phyloP scores from a whole-genome alignment of 2,113 vertebrate species.

The Ramphastos sulfuratus region DNA sequence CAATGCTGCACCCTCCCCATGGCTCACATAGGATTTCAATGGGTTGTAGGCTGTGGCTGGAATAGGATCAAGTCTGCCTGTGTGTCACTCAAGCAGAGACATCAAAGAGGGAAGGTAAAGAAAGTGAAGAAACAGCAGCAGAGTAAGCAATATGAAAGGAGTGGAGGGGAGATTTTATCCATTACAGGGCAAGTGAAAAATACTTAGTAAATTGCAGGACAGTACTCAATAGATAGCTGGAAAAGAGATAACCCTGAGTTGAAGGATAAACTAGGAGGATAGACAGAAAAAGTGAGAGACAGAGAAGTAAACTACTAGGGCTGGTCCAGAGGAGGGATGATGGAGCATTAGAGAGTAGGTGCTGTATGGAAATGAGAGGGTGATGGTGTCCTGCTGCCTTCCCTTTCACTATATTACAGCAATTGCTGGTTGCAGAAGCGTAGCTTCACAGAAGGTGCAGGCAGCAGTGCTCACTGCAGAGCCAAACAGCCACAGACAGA shows the following conservation, averaged over 20 bases:
- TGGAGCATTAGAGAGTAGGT: neutral
- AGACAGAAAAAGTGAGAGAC: neutral
- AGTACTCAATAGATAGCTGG: neutral
- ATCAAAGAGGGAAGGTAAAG: neutral
- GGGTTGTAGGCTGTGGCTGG: neutral
- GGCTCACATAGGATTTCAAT: neutral
- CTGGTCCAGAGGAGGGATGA: neutral
- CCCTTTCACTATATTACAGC: neutral
- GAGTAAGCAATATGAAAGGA: neutral
- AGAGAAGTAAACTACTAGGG: neutral
- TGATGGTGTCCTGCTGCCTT: neutral
- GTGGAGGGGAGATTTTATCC: neutral
- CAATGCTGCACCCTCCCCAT: rapidly evolving
- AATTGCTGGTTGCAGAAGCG: neutral
- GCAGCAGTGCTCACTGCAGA: neutral
- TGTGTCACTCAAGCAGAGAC: neutral
- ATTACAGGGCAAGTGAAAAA: neutral
- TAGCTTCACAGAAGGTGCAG: neutral
- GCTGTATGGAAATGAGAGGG: neutral
- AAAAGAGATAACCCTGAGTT: neutral
- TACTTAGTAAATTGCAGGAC: neutral
- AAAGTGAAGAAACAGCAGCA: neutral
- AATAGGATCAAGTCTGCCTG: neutral
- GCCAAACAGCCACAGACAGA: neutral
- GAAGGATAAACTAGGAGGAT: neutral